Evolutionary conservation across 2,888 invertebrate genomes (phyloP).

Genomic region (Gymnoscelis rufifasciata): DNA sequence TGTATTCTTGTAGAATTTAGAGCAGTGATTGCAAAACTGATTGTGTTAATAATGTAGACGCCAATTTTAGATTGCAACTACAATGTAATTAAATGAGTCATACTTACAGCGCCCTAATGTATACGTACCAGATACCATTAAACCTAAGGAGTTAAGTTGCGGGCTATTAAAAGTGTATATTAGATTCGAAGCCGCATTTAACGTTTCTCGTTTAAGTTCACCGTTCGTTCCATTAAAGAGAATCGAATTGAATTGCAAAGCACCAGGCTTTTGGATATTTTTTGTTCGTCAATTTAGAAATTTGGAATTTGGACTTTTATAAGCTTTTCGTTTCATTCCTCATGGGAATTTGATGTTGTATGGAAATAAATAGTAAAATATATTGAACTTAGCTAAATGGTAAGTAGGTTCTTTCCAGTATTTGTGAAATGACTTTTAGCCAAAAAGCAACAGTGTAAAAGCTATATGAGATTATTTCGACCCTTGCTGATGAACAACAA

Average conservation of each 20-base stretch:
- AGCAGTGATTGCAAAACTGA: too few relatives aligned
- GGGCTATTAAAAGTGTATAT: not conserved
- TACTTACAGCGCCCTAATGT: too few relatives aligned
- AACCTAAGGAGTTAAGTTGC: not conserved
- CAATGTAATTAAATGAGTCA: too few relatives aligned
- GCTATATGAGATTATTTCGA: slow-evolving; percentile 23
- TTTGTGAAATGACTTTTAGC: slow-evolving; percentile 25
- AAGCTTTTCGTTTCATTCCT: slow-evolving; percentile 78
- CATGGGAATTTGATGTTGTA: slow-evolving; percentile 69
- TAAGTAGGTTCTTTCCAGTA: slow-evolving; percentile 63
- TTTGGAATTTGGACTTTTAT: slow-evolving; percentile 50
- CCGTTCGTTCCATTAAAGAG: slow-evolving; percentile 38
- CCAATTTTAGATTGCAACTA: too few relatives aligned
- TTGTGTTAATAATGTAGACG: too few relatives aligned
- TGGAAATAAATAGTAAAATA: slow-evolving; percentile 54
- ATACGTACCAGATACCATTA: too few relatives aligned
- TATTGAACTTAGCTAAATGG: slow-evolving; percentile 68
- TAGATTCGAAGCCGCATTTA: not conserved
- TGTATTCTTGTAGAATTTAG: not conserved
- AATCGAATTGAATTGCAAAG: slow-evolving; percentile 49
- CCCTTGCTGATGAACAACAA: slow-evolving; percentile 22
- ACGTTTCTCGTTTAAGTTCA: slow-evolving; percentile 15
- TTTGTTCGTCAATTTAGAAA: slow-evolving; percentile 25
- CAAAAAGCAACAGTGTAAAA: slow-evolving; percentile 28
- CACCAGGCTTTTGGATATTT: slow-evolving; percentile 77